These are phyloP conservation scores for Silurus glanis DNA, from an alignment of 2,113 vertebrate species.

Conservation along the genomic window DNA sequence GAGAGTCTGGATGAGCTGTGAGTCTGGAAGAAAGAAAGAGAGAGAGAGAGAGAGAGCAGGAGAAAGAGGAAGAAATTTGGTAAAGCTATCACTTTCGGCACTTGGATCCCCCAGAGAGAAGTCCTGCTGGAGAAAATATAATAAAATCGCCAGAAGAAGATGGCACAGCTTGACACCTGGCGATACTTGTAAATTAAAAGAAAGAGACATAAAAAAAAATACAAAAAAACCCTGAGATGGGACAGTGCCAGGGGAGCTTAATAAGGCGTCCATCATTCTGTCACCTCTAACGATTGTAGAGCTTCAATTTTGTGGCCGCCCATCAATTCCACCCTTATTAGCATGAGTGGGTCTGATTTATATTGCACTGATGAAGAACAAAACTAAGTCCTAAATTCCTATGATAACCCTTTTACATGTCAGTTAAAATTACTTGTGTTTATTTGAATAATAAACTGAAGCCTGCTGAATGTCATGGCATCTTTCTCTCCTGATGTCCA, in stretches of 20 bases:
- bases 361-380: conserved; percentile 8
- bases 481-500: not conserved
- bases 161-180: conserved; percentile 55
- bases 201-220: conserved; percentile 46
- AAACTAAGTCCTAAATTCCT: not conserved
- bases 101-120: conserved; percentile 63
- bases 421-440: not conserved
- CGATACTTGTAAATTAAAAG: conserved; percentile 69
- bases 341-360: not conserved
- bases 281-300: conserved; percentile 47
- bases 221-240: conserved; percentile 38
- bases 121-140: conserved; percentile 66
- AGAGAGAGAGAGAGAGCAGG: not conserved
- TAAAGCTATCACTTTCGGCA: conserved; percentile 70
- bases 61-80: conserved; percentile 35
- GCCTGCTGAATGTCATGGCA: not conserved
- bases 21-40: conserved; percentile 11
- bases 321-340: conserved; percentile 30
- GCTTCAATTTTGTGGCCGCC: conserved; percentile 4
- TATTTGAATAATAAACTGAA: not conserved
- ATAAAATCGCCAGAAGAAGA: conserved; percentile 58
- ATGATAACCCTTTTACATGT: not conserved
- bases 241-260: conserved; percentile 43
- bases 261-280: conserved; percentile 50
- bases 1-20: conserved; percentile 37